phyloP scores from a whole-genome alignment of 2,888 invertebrate species.

The Andrena hattorfiana region DNA sequence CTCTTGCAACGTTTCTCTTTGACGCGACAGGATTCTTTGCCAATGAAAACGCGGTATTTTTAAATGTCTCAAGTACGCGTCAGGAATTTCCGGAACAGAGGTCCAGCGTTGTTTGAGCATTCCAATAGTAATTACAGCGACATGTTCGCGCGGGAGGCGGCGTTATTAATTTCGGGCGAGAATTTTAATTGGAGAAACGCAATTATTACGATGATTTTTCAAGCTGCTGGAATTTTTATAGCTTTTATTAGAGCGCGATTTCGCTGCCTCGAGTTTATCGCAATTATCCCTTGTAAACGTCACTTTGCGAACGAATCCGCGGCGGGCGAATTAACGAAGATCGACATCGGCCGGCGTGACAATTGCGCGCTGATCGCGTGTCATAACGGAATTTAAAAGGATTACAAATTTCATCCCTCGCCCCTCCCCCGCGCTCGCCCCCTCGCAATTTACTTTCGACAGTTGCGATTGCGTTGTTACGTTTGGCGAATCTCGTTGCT shows the following conservation, averaged over 20 bases:
- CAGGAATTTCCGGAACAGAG: no score
- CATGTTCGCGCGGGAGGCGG: no score
- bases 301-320: neutral
- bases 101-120: no score
- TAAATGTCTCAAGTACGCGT: no score
- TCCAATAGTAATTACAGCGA: no score
- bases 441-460: constrained; percentile 31
- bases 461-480: constrained; percentile 4
- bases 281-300: constrained; percentile 26
- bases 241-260: neutral
- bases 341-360: neutral
- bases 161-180: no score
- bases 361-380: constrained; percentile 9
- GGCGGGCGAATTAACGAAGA: constrained; percentile 14
- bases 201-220: neutral
- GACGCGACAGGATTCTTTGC: no score
- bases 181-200: neutral
- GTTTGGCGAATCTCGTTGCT: constrained; percentile 20
- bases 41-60: no score
- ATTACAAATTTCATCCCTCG: neutral
- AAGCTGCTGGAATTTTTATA: neutral
- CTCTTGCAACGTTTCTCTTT: no score
- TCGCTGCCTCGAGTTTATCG: neutral
- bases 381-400: constrained; percentile 10
- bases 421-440: neutral